Evolutionary conservation across 2,888 invertebrate species (phyloP).

Genomic region (Caenorhabditis uteleia): DNA sequence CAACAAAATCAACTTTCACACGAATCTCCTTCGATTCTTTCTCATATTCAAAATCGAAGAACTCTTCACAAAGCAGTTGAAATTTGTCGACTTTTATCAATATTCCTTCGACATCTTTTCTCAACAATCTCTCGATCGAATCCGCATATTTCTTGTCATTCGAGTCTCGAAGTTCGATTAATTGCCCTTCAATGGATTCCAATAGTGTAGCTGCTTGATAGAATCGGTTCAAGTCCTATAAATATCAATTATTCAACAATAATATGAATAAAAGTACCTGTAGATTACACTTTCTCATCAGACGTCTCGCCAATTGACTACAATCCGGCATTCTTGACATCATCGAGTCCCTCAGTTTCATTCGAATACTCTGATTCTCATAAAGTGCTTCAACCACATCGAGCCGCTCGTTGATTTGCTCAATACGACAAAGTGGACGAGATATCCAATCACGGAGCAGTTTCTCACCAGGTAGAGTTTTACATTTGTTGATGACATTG

Average conservation of each 20-base stretch:
- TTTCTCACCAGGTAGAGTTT: slow-evolving; percentile 58
- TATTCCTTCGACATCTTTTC: slow-evolving; percentile 15
- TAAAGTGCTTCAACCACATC: slow-evolving; percentile 61
- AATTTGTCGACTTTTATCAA: slow-evolving; percentile 30
- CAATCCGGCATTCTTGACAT: slow-evolving; percentile 60
- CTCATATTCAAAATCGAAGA: slow-evolving; percentile 54
- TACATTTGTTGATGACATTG: slow-evolving; percentile 63
- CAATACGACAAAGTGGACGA: slow-evolving; percentile 57
- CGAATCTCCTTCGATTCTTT: slow-evolving; percentile 55
- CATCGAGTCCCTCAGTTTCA: slow-evolving; percentile 44
- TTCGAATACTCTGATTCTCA: slow-evolving; percentile 34
- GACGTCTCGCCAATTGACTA: slow-evolving; percentile 41
- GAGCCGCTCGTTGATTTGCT: slow-evolving; percentile 54
- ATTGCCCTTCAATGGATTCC: slow-evolving; percentile 30
- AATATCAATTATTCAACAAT: neutral
- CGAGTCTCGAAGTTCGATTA: slow-evolving; percentile 14
- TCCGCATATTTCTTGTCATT: slow-evolving; percentile 1
- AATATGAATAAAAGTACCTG: slow-evolving; percentile 8
- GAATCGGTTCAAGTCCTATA: slow-evolving; percentile 29
- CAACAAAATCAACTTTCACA: slow-evolving; percentile 38
- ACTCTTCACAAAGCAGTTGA: slow-evolving; percentile 35
- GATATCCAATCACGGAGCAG: slow-evolving; percentile 66
- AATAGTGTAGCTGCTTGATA: slow-evolving; percentile 31
- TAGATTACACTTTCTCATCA: slow-evolving; percentile 41
- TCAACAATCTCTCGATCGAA: slow-evolving; percentile 23